Base-by-base conservation (phyloP, 2,888 invertebrate genomes). In the Hipparchia sbordonii region DNA sequence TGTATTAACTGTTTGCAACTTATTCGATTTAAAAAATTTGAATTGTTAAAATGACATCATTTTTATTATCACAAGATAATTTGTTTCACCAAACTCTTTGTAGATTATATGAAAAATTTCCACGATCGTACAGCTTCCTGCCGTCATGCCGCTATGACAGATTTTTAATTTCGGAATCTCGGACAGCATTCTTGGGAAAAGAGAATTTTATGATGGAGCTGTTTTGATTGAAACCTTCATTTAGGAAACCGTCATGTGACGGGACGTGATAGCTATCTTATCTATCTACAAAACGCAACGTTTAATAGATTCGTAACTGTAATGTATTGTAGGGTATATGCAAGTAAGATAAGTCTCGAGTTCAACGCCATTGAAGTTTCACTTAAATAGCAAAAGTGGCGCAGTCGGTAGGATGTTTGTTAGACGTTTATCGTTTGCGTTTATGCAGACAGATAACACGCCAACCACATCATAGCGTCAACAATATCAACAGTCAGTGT, bases 91-190 rank as follows among this genome's bases (percentile, higher is more conserved):
- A 39, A 66, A 66, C 54, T 54, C 33, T 39, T 56, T 46, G 13
- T 56, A 67, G 45, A 56, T 45, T 2, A 56, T 8, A 46, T 66
- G 8, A 67, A 48, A 68, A 60, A 33, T 48, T 33, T 68, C 68
- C 59, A 23, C 61, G 52, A 61, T 69, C 61, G 52, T 61, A 52
- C 52, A 69, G 52, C 48, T 61, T 69, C 52, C 69, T 61, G 61
- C 69, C 52, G 69, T 61, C 69, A 61, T 52, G 51, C 51, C 67
- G 46, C 39, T 68, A 54, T 70, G 70, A 59, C 59, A 70, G 61
- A 52, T 52, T 63, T 62, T 63, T 61, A 69, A 39, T 61, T 69
- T 60, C 51, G n/a, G 52, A 12, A 9, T 60, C 10, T 46, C 2
- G 46, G 39, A 52, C 48, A 54, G 13, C 56, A 56, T 56, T 67